Conservation (phyloP, 2,797 vertebrate genomes). For the Eospalax fontanierii region DNA sequence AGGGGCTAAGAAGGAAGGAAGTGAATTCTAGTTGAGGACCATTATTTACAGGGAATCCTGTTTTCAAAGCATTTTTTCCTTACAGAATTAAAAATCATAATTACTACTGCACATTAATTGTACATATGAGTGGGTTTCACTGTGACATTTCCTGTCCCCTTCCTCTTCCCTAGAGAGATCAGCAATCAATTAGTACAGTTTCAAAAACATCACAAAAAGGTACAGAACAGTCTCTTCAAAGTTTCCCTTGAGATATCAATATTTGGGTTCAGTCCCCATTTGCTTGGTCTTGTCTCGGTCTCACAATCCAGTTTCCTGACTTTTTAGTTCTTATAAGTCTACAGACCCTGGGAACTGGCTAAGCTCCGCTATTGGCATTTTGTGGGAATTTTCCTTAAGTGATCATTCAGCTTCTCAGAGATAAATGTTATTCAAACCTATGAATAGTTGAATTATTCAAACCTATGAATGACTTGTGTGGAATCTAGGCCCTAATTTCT, state of each 20-base stretch:
- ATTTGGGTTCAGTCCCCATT: not conserved
- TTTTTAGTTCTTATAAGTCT: not conserved
- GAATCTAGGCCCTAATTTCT: conserved; percentile 36
- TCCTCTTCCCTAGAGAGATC: not conserved
- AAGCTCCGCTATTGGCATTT: not conserved
- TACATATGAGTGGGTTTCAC: not conserved
- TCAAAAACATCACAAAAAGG: not conserved
- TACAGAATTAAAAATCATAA: not conserved
- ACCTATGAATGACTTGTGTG: conserved; percentile 40
- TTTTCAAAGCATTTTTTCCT: not conserved
- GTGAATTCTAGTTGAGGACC: not conserved
- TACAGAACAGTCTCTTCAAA: not conserved
- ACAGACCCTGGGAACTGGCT: not conserved
- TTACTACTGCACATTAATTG: not conserved
- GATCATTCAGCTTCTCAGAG: conserved; percentile 22
- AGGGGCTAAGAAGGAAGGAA: not conserved
- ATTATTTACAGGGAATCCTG: not conserved
- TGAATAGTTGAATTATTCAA: conserved; percentile 25
- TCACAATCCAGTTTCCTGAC: not conserved
- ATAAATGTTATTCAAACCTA: conserved; percentile 14
- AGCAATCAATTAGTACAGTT: not conserved
- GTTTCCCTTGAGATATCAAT: not conserved
- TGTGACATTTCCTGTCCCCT: not conserved
- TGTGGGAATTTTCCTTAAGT: not conserved
- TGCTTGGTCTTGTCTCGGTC: not conserved